phyloP scores from a whole-genome alignment of 2,113 vertebrate genomes.

The Tachycineta bicolor region DNA sequence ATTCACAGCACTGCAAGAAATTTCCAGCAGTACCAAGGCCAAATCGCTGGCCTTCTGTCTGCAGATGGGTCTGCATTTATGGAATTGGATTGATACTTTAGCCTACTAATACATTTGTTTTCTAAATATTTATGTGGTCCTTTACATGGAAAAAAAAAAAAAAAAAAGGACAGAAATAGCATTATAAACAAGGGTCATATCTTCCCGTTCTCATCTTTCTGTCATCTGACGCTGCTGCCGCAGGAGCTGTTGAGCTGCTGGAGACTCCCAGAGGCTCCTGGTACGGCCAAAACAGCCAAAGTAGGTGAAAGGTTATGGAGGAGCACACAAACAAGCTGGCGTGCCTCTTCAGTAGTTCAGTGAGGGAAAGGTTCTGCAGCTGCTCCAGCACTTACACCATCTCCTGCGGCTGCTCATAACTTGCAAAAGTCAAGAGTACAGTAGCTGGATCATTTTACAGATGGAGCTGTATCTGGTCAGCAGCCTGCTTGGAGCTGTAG shows the following conservation, averaged over 20 bases:
- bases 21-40: background rate
- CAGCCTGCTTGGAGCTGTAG: background rate
- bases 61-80: background rate
- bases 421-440: conserved; percentile 38
- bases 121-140: background rate
- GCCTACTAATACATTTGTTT: background rate
- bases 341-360: background rate
- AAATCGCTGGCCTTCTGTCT: fast-evolving
- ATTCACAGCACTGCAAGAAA: fast-evolving
- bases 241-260: background rate
- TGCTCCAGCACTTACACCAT: background rate
- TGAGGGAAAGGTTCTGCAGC: conserved; percentile 44
- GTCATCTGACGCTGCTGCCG: background rate
- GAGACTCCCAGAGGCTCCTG: background rate
- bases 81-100: background rate
- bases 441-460: conserved; percentile 32
- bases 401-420: background rate
- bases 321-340: conserved; percentile 34
- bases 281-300: background rate
- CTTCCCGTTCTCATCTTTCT: conserved; percentile 21
- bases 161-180: conserved; percentile 11
- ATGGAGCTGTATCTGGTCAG: background rate
- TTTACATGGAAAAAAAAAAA: conserved; percentile 19
- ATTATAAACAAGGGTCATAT: background rate
- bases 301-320: conserved; percentile 58